Conservation (phyloP, 2,888 invertebrate genomes). For the Macropis europaea region DNA sequence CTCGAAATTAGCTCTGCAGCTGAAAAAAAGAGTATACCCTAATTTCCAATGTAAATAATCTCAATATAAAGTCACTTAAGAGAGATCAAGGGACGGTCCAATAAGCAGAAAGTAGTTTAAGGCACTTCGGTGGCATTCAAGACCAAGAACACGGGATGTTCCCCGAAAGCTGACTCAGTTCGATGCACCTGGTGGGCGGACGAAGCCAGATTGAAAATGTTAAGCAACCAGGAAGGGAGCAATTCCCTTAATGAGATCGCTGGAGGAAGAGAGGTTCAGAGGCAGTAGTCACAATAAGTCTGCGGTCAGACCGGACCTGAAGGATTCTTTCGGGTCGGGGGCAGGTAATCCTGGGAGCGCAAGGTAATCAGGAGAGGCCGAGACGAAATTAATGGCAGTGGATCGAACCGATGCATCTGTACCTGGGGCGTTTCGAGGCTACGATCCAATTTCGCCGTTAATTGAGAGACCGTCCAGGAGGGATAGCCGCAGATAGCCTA, state of each 20-base stretch:
- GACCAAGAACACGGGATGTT: too few relatives aligned
- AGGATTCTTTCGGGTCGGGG: constrained; percentile 53
- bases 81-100: too few relatives aligned
- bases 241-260: constrained; percentile 47
- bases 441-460: constrained; percentile 72
- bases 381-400: constrained; percentile 69
- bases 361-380: constrained; percentile 66
- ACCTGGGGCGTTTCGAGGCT: constrained; percentile 61
- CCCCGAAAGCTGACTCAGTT: constrained; percentile 19
- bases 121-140: too few relatives aligned
- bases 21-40: too few relatives aligned
- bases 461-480: constrained; percentile 65
- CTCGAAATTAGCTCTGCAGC: too few relatives aligned
- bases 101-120: too few relatives aligned
- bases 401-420: constrained; percentile 71
- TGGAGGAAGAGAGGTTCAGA: constrained; percentile 7
- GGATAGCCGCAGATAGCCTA: constrained; percentile 50
- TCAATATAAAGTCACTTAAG: too few relatives aligned
- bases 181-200: not conserved
- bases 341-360: constrained; percentile 64
- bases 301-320: constrained; percentile 43
- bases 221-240: constrained; percentile 5
- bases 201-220: constrained; percentile 30
- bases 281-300: constrained; percentile 58
- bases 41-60: too few relatives aligned